Evolutionary conservation across 2,113 vertebrate genomes (phyloP), one percentile per base, ranked within the genome.

Genomic region (Rhinoderma darwinii): DNA sequence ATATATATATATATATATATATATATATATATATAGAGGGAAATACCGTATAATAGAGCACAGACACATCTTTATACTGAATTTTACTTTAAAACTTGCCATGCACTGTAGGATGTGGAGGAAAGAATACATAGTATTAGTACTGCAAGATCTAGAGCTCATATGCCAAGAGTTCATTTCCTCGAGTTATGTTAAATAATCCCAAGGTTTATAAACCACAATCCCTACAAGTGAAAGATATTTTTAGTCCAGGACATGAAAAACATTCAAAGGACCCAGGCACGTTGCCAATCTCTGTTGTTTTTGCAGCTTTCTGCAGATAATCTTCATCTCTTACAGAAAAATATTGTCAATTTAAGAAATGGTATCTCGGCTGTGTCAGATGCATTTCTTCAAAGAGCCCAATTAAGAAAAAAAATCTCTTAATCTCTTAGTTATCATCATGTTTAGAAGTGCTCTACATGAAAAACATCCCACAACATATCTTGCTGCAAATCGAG

Each of bases 121-220:
- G 44, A 77, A 51, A 44, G 27, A 77, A 50, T 22, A 50, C 4
- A 41, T 27, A 9, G 41, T 43, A 72, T 72, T 72, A 72, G 17
- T 37, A 39, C 68, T 41, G 68, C 68, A 20, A 41, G 68, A 72
- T 41, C 18, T 72, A 72, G 51, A 77, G 74, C 44, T 77, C 44
- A 77, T 30, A 32, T 32, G 74, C n/a, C 74, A 77, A 47, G 44
- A 77, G 44, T 77, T 47, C 43, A 77, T 77, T 77, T 77, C 74
- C 43, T 47, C 51, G 44, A 77, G 44, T 30, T 50, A 77, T 75
- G 25, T 50, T 47, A 77, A 77, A 77, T 77, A 77, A 77, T 77
- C 43, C 74, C 44, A 32, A 47, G 74, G 51, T 77, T 77, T 50
- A 77, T 50, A 47, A 77, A 77, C 25, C 44, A 30, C 12, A 77